Conservation (phyloP, 2,797 vertebrate genomes). For the Taeniopygia guttata region DNA sequence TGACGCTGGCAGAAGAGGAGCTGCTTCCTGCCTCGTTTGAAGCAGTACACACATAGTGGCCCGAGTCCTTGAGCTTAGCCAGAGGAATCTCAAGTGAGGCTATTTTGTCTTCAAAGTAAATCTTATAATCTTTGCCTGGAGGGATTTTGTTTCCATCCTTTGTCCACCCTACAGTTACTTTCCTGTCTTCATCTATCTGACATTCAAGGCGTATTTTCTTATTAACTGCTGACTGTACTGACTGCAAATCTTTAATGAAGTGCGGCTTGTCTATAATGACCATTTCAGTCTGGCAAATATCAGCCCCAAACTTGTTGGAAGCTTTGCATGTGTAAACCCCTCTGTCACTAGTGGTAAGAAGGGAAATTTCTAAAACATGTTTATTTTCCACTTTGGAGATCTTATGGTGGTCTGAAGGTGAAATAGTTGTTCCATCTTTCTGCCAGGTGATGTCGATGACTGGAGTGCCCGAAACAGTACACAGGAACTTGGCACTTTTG, state of each 20-base stretch:
- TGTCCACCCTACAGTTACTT: constrained; percentile 88
- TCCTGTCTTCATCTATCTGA: constrained; percentile 94
- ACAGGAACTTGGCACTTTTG: constrained; percentile 89
- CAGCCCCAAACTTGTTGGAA: constrained; percentile 92
- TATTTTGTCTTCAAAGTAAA: constrained; percentile 96
- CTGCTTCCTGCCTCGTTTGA: constrained; percentile 94
- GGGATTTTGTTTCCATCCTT: constrained; percentile 93
- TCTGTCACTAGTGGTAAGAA: constrained; percentile 83
- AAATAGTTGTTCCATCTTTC: constrained; percentile 88
- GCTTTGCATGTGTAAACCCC: constrained; percentile 94
- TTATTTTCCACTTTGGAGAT: constrained; percentile 88
- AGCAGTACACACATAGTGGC: constrained; percentile 90
- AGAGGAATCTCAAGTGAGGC: constrained; percentile 92
- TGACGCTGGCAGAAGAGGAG: constrained; percentile 83
- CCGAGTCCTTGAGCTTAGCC: constrained; percentile 94
- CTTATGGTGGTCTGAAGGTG: constrained; percentile 80
- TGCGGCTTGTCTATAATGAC: constrained; percentile 88
- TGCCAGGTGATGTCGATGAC: constrained; percentile 94
- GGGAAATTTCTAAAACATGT: constrained; percentile 87
- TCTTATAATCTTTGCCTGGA: constrained; percentile 91
- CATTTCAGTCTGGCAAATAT: constrained; percentile 87
- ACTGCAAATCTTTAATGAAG: constrained; percentile 86
- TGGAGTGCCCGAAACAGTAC: constrained; percentile 89
- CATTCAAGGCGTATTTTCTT: constrained; percentile 90
- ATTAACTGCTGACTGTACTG: constrained; percentile 86